Evolutionary conservation across 37 sponge, comb jelly and placozoan species (phyloP), one percentile per base, ranked within the genome.

Genomic region (Corticium candelabrum): DNA sequence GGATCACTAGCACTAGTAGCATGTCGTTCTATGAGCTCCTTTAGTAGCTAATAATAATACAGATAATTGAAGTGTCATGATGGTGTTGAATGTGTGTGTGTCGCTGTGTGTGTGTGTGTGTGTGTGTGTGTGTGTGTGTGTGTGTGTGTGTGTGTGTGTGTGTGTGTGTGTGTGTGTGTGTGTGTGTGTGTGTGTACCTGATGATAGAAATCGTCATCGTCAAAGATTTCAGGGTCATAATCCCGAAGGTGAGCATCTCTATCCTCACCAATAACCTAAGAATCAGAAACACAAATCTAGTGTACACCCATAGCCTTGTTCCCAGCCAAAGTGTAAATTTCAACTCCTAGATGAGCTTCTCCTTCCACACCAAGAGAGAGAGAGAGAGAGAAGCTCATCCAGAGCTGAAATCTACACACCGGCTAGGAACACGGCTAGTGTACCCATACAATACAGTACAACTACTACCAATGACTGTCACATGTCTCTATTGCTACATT

Each of bases 141-240:
- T n/a, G n/a, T n/a, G n/a, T n/a, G n/a, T n/a, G n/a, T n/a, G n/a
- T n/a, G n/a, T n/a, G n/a, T n/a, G n/a, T n/a, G n/a, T n/a, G n/a
- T n/a, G n/a, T n/a, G n/a, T n/a, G n/a, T n/a, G n/a, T n/a, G n/a
- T n/a, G n/a, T n/a, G n/a, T n/a, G n/a, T n/a, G n/a, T 27, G 67
- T 27, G n/a, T n/a, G n/a, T 50, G 62, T 50, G 15, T 21, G 15
- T 50, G 62, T 80, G 41, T 34, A 92, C 93, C 78, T 93, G 96
- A 77, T 95, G 96, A 68, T 95, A 95, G 67, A 95, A 95, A 74
- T 95, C 96, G 38, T 82, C 82, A 34, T 95, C 96, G 87, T 95
- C 93, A 89, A 89, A 95, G 32, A 91, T 92, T 76, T 95, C 88
- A 4, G 84, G 83, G 78, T 92, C 82, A 79, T 80, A 84, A 36